A percentile compares a stretch with the other conserved stretches of the same genome.
Conservation (phyloP, 1,140 invertebrate species). For the Rhizoglyphus robini region DNA sequence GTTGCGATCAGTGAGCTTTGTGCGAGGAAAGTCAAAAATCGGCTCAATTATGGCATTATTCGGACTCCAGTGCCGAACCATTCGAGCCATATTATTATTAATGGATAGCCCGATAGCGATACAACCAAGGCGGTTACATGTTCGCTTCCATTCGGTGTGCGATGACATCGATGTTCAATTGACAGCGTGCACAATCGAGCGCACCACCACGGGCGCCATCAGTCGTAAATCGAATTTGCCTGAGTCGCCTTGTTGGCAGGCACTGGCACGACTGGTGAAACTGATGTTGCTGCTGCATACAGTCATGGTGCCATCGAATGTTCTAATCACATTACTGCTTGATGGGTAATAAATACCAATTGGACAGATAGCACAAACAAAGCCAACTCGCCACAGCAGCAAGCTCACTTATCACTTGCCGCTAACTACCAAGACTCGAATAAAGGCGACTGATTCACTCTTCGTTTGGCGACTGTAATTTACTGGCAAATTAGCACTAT, state of each 20-base stretch:
- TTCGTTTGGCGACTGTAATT: too few relatives aligned
- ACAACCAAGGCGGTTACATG: background rate
- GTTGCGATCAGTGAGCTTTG: too few relatives aligned
- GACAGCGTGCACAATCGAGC: constrained; percentile 5
- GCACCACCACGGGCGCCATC: background rate
- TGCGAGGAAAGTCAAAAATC: too few relatives aligned
- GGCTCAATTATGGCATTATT: too few relatives aligned
- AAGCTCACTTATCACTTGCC: too few relatives aligned
- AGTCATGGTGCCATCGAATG: background rate
- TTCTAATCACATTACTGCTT: constrained; percentile 5
- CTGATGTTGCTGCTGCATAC: too few relatives aligned
- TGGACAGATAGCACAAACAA: background rate
- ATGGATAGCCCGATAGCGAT: background rate
- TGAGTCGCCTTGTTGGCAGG: background rate
- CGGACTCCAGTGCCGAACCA: background rate
- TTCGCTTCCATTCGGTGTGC: background rate
- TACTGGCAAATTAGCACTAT: too few relatives aligned
- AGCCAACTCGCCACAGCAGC: background rate
- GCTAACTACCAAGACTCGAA: too few relatives aligned
- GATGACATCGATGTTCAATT: constrained; percentile 8
- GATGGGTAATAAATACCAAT: constrained; percentile 8
- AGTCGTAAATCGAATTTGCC: constrained; percentile 5
- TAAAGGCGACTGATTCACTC: too few relatives aligned
- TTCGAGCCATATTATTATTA: background rate
- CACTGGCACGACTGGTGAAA: background rate